phyloP scores from a whole-genome alignment of 30 jellyfish, hydroid and myxozoan species.

The Mastigias papua region DNA sequence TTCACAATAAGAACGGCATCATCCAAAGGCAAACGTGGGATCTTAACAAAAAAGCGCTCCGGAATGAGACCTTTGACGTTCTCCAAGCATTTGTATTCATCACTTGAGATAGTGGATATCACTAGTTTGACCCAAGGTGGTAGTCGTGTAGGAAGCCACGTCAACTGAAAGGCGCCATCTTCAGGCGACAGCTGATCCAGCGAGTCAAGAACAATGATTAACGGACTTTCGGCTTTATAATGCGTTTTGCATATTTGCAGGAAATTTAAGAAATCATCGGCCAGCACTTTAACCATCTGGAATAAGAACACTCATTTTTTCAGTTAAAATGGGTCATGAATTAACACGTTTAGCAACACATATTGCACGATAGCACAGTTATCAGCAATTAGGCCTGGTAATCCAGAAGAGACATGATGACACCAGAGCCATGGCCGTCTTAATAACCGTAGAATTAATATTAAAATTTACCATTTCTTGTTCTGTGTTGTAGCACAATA shows the following conservation, averaged over 20 bases:
- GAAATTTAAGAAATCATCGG: slow-evolving; percentile 51
- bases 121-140: slow-evolving; percentile 72
- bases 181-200: slow-evolving; percentile 82
- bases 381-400: too few relatives aligned
- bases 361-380: background rate
- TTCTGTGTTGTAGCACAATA: too few relatives aligned
- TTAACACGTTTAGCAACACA: background rate
- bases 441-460: too few relatives aligned
- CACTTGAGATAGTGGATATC: slow-evolving; percentile 63
- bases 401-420: too few relatives aligned
- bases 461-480: too few relatives aligned
- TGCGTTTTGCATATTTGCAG: slow-evolving; percentile 20
- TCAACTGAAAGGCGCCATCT: slow-evolving; percentile 75
- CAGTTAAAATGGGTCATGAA: background rate
- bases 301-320: background rate
- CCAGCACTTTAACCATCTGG: slow-evolving; percentile 54
- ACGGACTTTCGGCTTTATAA: slow-evolving; percentile 48
- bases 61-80: slow-evolving; percentile 52
- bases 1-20: slow-evolving; percentile 67
- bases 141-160: slow-evolving; percentile 70
- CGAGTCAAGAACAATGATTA: slow-evolving; percentile 73
- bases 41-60: slow-evolving; percentile 22
- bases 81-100: slow-evolving; percentile 48
- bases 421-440: too few relatives aligned
- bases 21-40: slow-evolving; percentile 60